phyloP scores from a whole-genome alignment of 1,140 invertebrate species.

The Bombus picipes region DNA sequence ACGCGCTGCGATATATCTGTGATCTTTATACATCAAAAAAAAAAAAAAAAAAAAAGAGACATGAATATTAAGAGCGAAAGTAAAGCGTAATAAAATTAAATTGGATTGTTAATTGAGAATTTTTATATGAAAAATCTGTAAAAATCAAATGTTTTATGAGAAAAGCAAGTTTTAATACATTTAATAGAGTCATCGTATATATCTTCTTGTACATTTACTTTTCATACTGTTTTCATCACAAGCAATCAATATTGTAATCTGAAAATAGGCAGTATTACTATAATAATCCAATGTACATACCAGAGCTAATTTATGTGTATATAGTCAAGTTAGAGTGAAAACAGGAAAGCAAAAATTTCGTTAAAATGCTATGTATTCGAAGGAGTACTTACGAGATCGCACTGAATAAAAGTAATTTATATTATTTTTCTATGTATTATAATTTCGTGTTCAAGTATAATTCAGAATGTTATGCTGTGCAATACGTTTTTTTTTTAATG shows the following conservation, averaged over 20 bases:
- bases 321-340: no score
- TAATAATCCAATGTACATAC: no score
- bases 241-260: no score
- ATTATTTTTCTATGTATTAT: background rate
- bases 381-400: background rate
- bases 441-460: background rate
- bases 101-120: no score
- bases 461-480: background rate
- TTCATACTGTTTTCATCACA: no score
- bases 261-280: no score
- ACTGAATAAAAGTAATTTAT: background rate
- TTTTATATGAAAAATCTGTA: background rate
- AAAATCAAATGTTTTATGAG: background rate
- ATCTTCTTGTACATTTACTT: no score
- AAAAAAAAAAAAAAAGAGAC: background rate
- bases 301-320: no score
- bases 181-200: no score
- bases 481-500: background rate
- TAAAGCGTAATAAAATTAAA: background rate
- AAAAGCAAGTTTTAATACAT: background rate
- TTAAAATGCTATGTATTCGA: no score
- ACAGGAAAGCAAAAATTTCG: no score
- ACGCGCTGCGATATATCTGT: background rate
- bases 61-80: background rate
- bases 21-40: background rate